phyloP scores from a whole-genome alignment of 2,888 invertebrate genomes.

The Acanthosepion esculentum region DNA sequence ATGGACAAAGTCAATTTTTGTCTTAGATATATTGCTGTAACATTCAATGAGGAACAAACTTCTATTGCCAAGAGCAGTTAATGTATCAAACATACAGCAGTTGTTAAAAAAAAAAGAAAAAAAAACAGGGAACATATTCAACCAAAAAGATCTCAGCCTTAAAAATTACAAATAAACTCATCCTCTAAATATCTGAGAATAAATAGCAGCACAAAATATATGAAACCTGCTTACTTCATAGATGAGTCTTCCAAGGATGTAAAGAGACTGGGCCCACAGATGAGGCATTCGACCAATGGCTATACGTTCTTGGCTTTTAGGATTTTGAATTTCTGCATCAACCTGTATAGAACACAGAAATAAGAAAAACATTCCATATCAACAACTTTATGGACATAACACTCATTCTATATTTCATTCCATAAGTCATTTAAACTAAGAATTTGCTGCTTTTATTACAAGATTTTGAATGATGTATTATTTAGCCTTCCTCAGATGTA shows the following conservation, averaged over 20 bases:
- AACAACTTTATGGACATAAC: background rate
- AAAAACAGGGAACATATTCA: too few species aligned
- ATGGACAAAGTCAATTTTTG: too few species aligned
- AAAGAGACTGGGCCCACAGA: conserved; percentile 98
- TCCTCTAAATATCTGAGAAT: too few species aligned
- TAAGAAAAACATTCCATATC: background rate
- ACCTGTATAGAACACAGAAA: conserved; percentile 77
- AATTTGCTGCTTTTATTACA: background rate
- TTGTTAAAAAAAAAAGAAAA: too few species aligned
- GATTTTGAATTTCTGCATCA: conserved; percentile 88
- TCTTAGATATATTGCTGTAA: too few species aligned
- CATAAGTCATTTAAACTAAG: background rate
- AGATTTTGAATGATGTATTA: too few species aligned
- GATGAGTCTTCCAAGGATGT: conserved; percentile 92
- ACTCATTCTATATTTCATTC: background rate
- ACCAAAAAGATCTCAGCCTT: too few species aligned
- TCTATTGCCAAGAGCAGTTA: too few species aligned
- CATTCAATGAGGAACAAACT: too few species aligned
- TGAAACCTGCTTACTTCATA: conserved; percentile 77
- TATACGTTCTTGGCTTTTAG: conserved; percentile 90
- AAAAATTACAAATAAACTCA: too few species aligned
- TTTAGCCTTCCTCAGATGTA: too few species aligned
- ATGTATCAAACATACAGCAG: too few species aligned
- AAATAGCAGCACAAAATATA: background rate
- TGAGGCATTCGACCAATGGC: conserved; percentile 94